These are phyloP conservation scores for Chrysomallon squamiferum DNA, from an alignment of 1,140 invertebrate species.

Conservation along the genomic window DNA sequence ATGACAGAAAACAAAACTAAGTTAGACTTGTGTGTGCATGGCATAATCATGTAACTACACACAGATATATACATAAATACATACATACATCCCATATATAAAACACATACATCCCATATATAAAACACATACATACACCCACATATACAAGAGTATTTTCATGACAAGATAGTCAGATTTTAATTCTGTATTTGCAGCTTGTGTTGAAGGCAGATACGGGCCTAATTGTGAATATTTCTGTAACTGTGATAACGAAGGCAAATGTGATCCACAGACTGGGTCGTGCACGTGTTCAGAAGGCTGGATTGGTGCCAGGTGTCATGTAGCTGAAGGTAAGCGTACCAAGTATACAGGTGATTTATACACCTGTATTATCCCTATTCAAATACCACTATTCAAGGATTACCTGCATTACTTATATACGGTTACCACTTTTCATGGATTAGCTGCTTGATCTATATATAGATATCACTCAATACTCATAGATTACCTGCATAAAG, in stretches of 20 bases:
- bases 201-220: slow-evolving; percentile 61
- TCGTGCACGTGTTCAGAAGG: slow-evolving; percentile 74
- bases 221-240: slow-evolving; percentile 83
- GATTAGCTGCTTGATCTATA: no score
- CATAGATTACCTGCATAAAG: no score
- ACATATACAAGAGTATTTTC: background rate
- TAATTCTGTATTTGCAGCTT: slow-evolving; percentile 38
- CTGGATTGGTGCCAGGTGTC: slow-evolving; percentile 60
- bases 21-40: background rate
- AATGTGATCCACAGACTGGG: slow-evolving; percentile 67
- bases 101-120: background rate
- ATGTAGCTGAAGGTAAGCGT: slow-evolving; percentile 38
- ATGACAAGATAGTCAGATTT: background rate
- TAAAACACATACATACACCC: background rate
- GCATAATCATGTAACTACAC: background rate
- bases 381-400: no score
- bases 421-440: no score
- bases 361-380: background rate
- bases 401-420: no score
- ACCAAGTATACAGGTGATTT: background rate
- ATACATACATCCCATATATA: background rate
- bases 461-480: no score
- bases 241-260: slow-evolving; percentile 76
- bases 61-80: no score
- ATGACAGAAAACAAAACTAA: background rate